phyloP scores from a whole-genome alignment of 64 coral and sea anemone species.

The Exaiptasia diaphana region DNA sequence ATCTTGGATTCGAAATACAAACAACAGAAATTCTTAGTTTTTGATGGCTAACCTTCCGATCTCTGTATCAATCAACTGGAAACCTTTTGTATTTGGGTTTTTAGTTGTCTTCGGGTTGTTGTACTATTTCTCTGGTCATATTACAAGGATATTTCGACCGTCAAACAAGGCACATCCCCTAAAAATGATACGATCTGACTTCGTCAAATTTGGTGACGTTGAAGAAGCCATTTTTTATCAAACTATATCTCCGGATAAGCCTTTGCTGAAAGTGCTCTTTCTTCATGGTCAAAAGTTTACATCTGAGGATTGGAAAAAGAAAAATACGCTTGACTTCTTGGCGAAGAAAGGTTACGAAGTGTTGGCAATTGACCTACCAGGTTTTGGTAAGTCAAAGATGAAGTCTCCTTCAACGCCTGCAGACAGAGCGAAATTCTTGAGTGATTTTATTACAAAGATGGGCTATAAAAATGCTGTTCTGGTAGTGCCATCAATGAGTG shows the following conservation, averaged over 20 bases:
- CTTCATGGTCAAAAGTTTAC: constrained; percentile 70
- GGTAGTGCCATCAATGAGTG: constrained; percentile 85
- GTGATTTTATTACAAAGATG: constrained; percentile 37
- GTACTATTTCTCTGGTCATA: constrained; percentile 15
- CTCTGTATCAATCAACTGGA: constrained; percentile 4
- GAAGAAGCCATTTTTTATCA: constrained; percentile 74
- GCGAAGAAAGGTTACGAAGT: constrained; percentile 53
- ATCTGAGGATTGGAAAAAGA: constrained; percentile 73
- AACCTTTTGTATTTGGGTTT: background rate
- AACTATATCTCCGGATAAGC: constrained; percentile 6
- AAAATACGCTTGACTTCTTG: constrained; percentile 64
- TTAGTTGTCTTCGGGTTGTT: background rate
- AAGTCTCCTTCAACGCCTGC: background rate
- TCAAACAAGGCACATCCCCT: background rate
- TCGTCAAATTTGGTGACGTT: constrained; percentile 7
- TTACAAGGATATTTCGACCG: background rate
- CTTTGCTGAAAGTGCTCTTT: constrained; percentile 49
- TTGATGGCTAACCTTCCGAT: constrained; percentile 11
- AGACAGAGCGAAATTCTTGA: constrained; percentile 56
- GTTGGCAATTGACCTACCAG: constrained; percentile 75
- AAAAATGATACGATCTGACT: background rate
- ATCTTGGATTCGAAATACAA: too few relatives aligned
- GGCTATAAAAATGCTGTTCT: constrained; percentile 29
- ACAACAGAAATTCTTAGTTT: too few relatives aligned
- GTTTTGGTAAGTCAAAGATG: constrained; percentile 56